Evolutionary conservation across 2,797 vertebrate species (phyloP).

Genomic region (Garrulus glandarius): DNA sequence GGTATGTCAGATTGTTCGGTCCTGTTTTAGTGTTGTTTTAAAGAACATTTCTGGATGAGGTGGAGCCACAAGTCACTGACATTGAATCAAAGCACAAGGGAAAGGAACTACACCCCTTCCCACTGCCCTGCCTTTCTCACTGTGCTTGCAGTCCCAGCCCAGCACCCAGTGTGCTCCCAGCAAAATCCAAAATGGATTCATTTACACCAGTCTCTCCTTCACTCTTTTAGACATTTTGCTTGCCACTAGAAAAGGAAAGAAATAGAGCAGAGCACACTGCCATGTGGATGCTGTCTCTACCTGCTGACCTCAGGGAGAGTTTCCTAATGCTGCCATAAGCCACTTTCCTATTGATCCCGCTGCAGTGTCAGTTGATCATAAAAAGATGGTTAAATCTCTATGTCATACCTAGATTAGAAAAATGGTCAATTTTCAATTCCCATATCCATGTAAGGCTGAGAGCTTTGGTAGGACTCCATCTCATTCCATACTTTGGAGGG

Average conservation of each 20-base stretch:
- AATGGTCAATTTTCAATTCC: background rate
- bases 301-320: background rate
- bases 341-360: background rate
- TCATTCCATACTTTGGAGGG: background rate
- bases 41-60: background rate
- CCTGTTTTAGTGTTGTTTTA: background rate
- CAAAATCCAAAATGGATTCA: background rate
- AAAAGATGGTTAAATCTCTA: background rate
- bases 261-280: background rate
- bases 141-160: background rate
- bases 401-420: background rate
- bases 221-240: background rate
- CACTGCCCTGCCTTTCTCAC: background rate
- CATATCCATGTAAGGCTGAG: background rate
- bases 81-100: background rate
- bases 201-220: background rate
- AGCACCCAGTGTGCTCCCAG: background rate
- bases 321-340: background rate
- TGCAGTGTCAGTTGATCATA: background rate
- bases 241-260: background rate
- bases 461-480: background rate
- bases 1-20: background rate
- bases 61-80: background rate
- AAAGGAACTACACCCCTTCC: background rate
- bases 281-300: accelerated